These are phyloP conservation scores for Caenorhabditis sp. DNA, from an alignment of 2,888 invertebrate genomes.

Conservation along the genomic window DNA sequence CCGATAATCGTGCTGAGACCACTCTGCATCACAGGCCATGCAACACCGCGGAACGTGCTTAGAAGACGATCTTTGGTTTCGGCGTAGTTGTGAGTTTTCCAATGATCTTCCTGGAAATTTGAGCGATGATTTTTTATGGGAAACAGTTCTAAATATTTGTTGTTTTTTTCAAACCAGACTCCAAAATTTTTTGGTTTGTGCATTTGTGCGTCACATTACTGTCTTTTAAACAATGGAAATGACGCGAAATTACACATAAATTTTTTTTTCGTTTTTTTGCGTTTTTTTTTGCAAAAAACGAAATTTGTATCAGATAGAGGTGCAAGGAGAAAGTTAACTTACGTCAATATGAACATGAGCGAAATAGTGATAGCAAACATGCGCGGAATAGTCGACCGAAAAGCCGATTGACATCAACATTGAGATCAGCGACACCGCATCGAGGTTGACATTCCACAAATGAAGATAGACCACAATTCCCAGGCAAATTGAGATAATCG, in stretches of 20 bases:
- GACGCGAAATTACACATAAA: too few species aligned
- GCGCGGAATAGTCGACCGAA: slow-evolving; percentile 47
- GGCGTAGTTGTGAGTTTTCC: slow-evolving; percentile 30
- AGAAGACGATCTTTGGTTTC: slow-evolving; percentile 50
- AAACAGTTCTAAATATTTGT: too few species aligned
- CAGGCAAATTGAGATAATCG: slow-evolving; percentile 65
- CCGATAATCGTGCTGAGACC: slow-evolving; percentile 60
- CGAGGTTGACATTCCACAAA: slow-evolving; percentile 66
- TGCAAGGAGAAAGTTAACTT: too few species aligned
- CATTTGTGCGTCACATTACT: too few species aligned
- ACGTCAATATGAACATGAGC: slow-evolving; percentile 52
- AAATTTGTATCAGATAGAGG: too few species aligned
- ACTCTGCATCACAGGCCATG: slow-evolving; percentile 68
- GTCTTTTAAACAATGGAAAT: too few species aligned
- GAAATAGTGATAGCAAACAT: slow-evolving; percentile 69
- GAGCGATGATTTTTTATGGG: neutral
- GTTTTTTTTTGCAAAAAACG: neutral
- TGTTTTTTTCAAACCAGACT: too few species aligned
- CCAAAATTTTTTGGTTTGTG: too few species aligned
- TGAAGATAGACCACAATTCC: slow-evolving; percentile 65
- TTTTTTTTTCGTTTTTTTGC: too few species aligned
- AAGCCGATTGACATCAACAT: slow-evolving; percentile 69
- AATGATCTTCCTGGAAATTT: slow-evolving; percentile 33
- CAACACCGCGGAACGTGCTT: slow-evolving; percentile 63
- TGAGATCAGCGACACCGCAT: slow-evolving; percentile 66